These are phyloP conservation scores for Rotaria magnacalcarata DNA, from an alignment of 2,888 invertebrate genomes.

Conservation along the genomic window DNA sequence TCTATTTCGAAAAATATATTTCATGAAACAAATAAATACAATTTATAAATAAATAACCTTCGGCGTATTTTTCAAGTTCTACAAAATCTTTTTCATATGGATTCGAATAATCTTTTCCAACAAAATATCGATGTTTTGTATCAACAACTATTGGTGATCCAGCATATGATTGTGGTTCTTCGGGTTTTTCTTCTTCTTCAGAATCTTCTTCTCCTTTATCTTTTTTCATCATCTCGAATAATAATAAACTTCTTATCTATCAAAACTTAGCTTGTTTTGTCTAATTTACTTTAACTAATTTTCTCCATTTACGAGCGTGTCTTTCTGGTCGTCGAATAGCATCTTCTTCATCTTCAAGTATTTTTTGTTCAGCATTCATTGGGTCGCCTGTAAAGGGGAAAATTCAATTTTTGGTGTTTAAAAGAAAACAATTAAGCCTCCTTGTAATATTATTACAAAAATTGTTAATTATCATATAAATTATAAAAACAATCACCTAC, in stretches of 20 bases:
- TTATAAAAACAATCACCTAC: neutral
- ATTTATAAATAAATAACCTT: neutral
- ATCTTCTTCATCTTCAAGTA: slow-evolving; percentile 1
- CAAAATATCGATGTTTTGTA: slow-evolving; percentile 66
- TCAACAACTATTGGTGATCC: slow-evolving; percentile 22
- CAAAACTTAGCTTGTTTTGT: no score
- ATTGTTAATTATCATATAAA: neutral
- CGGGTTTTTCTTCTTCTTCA: slow-evolving; percentile 31
- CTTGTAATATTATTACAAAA: no score
- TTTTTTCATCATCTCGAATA: neutral
- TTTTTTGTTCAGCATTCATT: neutral
- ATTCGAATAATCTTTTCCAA: slow-evolving; percentile 91
- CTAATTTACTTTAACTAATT: neutral
- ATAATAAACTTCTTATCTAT: neutral
- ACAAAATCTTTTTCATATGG: slow-evolving; percentile 83
- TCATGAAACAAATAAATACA: neutral
- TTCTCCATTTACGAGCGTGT: neutral
- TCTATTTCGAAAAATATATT: slow-evolving; percentile 74
- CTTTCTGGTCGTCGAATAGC: neutral
- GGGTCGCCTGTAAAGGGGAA: neutral
- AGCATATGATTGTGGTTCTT: slow-evolving; percentile 8
- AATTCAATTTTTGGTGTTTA: no score
- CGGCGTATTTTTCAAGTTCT: slow-evolving; percentile 21
- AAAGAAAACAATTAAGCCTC: no score
- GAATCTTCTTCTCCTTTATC: neutral